Conservation (phyloP, 2,888 invertebrate species). For the Mesorhabditis spiculigera region DNA sequence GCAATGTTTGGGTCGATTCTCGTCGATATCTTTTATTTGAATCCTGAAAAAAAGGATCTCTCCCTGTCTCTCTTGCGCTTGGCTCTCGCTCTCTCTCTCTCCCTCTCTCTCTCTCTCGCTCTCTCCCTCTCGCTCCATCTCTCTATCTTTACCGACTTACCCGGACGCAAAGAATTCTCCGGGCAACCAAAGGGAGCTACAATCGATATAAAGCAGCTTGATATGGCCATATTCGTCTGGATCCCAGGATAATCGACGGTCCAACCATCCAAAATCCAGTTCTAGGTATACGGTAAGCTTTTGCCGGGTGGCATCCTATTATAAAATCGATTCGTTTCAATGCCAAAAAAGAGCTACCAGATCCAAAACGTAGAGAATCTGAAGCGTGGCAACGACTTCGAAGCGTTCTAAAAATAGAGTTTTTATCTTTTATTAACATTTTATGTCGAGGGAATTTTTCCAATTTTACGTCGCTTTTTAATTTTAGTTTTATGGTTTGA, state of each 20-base stretch:
- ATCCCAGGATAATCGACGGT: slow-evolving; percentile 2
- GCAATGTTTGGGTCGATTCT: not conserved
- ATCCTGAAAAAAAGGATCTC: not conserved
- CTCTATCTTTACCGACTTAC: slow-evolving; percentile 1
- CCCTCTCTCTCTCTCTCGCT: not conserved
- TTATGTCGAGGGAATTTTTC: too few species aligned
- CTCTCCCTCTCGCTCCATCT: not conserved
- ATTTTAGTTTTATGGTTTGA: too few species aligned
- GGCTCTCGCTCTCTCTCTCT: not conserved
- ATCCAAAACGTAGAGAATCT: not conserved
- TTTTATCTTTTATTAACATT: too few species aligned
- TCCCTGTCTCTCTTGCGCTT: not conserved
- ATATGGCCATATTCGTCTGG: not conserved
- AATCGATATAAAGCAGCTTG: not conserved
- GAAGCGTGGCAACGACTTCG: not conserved
- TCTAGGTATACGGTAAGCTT: not conserved
- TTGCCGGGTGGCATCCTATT: not conserved
- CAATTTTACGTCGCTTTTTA: too few species aligned
- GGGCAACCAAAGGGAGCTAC: slow-evolving; percentile 2
- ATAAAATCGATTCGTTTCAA: not conserved
- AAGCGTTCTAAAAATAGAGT: not conserved
- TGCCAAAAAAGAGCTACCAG: not conserved
- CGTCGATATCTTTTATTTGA: not conserved
- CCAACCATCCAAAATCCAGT: not conserved
- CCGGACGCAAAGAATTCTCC: not conserved